These are phyloP conservation scores for Drosophila antonietae DNA, from an alignment of 2,888 invertebrate genomes.

Conservation along the genomic window DNA sequence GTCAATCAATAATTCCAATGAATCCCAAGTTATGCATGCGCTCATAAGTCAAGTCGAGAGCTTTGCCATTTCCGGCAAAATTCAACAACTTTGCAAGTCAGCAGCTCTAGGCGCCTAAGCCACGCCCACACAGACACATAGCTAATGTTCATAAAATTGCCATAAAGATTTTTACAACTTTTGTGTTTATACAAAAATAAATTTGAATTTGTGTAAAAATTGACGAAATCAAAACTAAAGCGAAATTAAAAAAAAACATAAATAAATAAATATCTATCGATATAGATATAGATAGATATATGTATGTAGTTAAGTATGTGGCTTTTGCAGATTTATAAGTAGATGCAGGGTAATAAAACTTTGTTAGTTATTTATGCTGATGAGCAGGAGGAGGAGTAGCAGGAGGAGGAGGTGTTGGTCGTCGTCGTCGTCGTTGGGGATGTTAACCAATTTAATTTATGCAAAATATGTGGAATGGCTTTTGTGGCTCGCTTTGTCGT, in stretches of 20 bases:
- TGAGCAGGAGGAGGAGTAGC: not conserved
- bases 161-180: conserved; percentile 17
- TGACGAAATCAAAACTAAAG: conserved; percentile 43
- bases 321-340: conserved; percentile 31
- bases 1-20: conserved; percentile 5
- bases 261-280: not conserved
- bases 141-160: conserved; percentile 9
- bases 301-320: conserved; percentile 2
- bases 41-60: conserved; percentile 11
- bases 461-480: conserved; percentile 65
- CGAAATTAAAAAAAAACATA: conserved; percentile 14
- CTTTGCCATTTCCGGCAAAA: conserved; percentile 25
- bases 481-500: conserved; percentile 44
- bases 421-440: too few species aligned
- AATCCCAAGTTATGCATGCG: not conserved
- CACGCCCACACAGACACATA: conserved; percentile 21
- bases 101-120: conserved; percentile 11
- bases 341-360: conserved; percentile 50
- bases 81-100: conserved; percentile 21
- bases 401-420: too few species aligned
- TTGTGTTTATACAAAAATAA: not conserved
- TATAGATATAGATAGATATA: not conserved
- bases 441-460: conserved; percentile 55
- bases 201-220: conserved; percentile 14
- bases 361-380: conserved; percentile 58